Conservation (phyloP, 2,888 invertebrate species). For the Ceratothoa steindachneri region DNA sequence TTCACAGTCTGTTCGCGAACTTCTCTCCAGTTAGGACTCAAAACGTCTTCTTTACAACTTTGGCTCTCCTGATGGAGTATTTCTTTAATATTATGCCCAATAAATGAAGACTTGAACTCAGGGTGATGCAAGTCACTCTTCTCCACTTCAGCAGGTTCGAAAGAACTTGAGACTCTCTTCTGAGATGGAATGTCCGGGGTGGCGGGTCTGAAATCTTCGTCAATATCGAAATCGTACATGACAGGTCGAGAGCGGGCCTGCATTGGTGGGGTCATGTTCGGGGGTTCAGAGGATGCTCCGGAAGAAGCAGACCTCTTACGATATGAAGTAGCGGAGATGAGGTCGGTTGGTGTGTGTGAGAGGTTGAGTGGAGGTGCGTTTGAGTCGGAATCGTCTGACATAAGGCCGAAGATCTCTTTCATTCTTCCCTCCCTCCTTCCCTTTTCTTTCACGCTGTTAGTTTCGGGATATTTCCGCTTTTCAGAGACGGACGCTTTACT, state of each 20-base stretch:
- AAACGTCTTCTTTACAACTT: background rate
- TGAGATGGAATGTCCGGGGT: constrained; percentile 1
- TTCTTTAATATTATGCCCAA: background rate
- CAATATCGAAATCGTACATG: constrained; percentile 39
- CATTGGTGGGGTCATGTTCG: constrained; percentile 7
- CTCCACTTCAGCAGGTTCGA: background rate
- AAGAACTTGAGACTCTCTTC: background rate
- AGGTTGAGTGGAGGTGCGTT: constrained; percentile 30
- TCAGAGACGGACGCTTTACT: background rate
- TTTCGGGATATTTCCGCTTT: background rate
- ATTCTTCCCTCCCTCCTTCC: constrained; percentile 64
- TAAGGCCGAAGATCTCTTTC: constrained; percentile 82
- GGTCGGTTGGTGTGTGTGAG: constrained; percentile 15
- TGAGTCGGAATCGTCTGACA: constrained; percentile 61
- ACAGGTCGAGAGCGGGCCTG: constrained; percentile 14
- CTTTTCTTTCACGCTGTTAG: constrained; percentile 21
- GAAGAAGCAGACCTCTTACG: constrained; percentile 41
- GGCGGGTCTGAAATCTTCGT: constrained; percentile 24
- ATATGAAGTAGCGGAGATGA: constrained; percentile 27
- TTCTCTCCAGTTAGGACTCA: background rate
- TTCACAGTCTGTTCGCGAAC: background rate
- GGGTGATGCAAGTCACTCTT: background rate
- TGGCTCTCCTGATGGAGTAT: background rate
- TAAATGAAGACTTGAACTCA: background rate
- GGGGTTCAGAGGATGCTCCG: constrained; percentile 29